phyloP scores from a whole-genome alignment of 2,888 invertebrate genomes.

The Cephus spinipes region DNA sequence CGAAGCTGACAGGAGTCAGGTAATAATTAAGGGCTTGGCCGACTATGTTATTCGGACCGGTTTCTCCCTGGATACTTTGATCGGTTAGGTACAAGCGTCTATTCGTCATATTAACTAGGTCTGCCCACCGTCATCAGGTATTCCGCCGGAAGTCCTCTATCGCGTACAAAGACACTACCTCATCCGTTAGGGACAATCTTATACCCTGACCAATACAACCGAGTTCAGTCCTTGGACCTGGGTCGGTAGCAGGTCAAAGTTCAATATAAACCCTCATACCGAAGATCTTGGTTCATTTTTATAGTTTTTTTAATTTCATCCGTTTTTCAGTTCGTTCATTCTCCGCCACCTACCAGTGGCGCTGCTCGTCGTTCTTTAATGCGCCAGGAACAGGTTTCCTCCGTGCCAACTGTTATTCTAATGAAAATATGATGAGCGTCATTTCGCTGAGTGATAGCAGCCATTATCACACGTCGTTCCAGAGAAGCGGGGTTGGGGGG shows the following conservation, averaged over 20 bases:
- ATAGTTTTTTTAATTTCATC: not conserved
- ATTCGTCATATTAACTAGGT: slow-evolving; percentile 58
- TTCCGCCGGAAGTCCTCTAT: too few species aligned
- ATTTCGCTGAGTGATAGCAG: slow-evolving; percentile 43
- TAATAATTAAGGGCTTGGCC: slow-evolving; percentile 43
- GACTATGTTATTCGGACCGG: slow-evolving; percentile 29
- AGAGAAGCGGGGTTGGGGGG: slow-evolving; percentile 21
- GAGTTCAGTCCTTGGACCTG: too few species aligned
- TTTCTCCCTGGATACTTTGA: slow-evolving; percentile 44
- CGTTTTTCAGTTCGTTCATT: not conserved
- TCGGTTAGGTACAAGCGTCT: slow-evolving; percentile 46
- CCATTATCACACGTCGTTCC: slow-evolving; percentile 44
- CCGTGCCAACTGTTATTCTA: slow-evolving; percentile 35
- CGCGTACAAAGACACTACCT: too few species aligned
- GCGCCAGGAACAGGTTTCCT: not conserved
- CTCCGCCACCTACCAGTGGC: not conserved
- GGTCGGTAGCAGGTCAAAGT: not conserved
- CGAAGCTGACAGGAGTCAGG: slow-evolving; percentile 10
- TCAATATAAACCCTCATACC: too few species aligned
- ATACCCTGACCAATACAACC: too few species aligned
- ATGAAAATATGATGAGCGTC: slow-evolving; percentile 51
- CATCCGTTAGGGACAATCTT: too few species aligned
- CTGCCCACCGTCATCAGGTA: slow-evolving; percentile 34
- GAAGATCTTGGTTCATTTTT: not conserved
- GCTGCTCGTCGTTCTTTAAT: not conserved